These are phyloP conservation scores for Eupeodes latifasciatus DNA, from an alignment of 2,888 invertebrate species.

Conservation along the genomic window DNA sequence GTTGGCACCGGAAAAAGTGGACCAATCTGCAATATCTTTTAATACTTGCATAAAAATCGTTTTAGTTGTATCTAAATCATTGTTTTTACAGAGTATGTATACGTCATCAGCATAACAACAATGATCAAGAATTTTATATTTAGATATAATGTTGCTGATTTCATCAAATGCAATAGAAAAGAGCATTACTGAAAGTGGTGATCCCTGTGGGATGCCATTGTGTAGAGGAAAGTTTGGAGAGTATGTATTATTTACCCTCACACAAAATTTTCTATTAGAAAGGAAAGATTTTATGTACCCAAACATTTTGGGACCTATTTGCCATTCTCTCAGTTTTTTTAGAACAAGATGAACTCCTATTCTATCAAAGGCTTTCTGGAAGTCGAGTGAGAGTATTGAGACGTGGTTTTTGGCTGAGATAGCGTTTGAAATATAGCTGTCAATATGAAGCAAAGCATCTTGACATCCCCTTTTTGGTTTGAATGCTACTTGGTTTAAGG, in stretches of 20 bases:
- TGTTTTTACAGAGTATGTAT: no score
- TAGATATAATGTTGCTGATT: no score
- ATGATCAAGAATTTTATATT: no score
- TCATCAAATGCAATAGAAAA: background rate
- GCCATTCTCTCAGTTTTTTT: slow-evolving; percentile 15
- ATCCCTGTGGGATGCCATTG: background rate
- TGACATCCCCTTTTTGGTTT: background rate
- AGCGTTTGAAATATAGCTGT: no score
- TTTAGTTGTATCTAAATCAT: no score
- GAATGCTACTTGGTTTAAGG: background rate
- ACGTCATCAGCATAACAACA: no score
- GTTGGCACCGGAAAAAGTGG: background rate
- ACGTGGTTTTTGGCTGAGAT: no score
- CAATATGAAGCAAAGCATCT: background rate
- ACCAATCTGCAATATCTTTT: no score
- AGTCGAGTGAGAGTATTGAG: no score
- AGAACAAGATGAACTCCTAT: slow-evolving; percentile 7
- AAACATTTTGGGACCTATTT: background rate
- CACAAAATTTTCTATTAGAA: background rate
- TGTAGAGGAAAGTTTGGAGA: background rate
- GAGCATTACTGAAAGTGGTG: background rate
- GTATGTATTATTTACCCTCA: background rate
- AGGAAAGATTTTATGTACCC: slow-evolving; percentile 5
- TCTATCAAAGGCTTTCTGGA: background rate
- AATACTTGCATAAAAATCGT: no score